A percentile compares a stretch with the other conserved stretches of the same genome.
Conservation (phyloP, 2,888 invertebrate species). For the Nesidiocoris tenuis region DNA sequence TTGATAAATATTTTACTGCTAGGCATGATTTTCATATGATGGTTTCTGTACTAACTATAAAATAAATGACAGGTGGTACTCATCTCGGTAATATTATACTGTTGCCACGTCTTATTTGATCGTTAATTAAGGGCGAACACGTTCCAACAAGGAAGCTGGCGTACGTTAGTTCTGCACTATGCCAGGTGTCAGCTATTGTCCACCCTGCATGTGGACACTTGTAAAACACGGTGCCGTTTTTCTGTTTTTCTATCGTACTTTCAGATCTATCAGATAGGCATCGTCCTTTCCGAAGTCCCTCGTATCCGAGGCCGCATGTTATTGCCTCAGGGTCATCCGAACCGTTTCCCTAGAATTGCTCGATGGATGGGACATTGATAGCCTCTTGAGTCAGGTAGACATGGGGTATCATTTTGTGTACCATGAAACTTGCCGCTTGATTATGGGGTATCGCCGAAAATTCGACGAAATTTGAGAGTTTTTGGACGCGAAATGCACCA, state of each 20-base stretch:
- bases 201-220: background rate
- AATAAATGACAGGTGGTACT: too few species aligned
- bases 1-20: too few species aligned
- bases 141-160: background rate
- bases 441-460: too few species aligned
- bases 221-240: background rate
- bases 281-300: background rate
- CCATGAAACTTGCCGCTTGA: too few species aligned
- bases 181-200: slow-evolving; percentile 7
- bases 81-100: too few species aligned
- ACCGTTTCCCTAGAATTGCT: background rate
- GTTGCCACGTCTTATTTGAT: too few species aligned
- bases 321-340: background rate
- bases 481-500: too few species aligned
- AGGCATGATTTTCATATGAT: too few species aligned
- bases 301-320: background rate
- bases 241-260: background rate
- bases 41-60: too few species aligned
- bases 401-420: too few species aligned
- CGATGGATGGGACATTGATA: background rate
- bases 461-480: too few species aligned
- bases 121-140: background rate
- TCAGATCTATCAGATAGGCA: background rate
- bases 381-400: too few species aligned
- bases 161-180: background rate